Conservation (phyloP, 2,797 vertebrate species). For the Cryptoprocta ferox region DNA sequence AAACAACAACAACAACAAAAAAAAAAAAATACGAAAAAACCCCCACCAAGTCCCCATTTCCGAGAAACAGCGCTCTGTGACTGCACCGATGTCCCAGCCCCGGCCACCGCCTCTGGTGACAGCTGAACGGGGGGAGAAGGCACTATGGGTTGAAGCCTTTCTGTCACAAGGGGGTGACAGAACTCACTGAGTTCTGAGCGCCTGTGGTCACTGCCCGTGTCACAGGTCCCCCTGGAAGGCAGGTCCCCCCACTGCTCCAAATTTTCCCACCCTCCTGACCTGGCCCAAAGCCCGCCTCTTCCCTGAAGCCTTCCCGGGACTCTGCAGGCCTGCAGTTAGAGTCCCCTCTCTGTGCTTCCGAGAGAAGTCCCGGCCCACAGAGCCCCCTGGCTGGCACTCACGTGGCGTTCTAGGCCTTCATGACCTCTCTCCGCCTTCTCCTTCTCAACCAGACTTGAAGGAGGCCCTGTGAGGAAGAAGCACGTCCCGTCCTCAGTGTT, state of each 20-base stretch:
- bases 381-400: no score
- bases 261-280: not conserved
- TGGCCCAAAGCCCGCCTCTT: not conserved
- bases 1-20: no score
- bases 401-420: fast-evolving
- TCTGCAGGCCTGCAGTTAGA: fast-evolving
- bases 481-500: not conserved
- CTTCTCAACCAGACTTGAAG: not conserved
- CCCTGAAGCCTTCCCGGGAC: not conserved
- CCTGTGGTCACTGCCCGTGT: fast-evolving
- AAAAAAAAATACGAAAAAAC: no score
- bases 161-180: no score
- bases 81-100: fast-evolving
- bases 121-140: no score
- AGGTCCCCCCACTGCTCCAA: fast-evolving
- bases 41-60: not conserved
- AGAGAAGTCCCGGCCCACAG: not conserved
- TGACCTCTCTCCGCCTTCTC: not conserved
- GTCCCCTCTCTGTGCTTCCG: fast-evolving
- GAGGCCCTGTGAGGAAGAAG: not conserved
- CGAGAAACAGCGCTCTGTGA: not conserved
- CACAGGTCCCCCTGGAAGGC: not conserved
- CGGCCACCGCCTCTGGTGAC: not conserved
- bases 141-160: not conserved
- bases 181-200: not conserved